A percentile compares a stretch with the other conserved stretches of the same genome.
Evolutionary conservation across 2,888 invertebrate genomes (phyloP).

Genomic region (Petrophora chlorosata): DNA sequence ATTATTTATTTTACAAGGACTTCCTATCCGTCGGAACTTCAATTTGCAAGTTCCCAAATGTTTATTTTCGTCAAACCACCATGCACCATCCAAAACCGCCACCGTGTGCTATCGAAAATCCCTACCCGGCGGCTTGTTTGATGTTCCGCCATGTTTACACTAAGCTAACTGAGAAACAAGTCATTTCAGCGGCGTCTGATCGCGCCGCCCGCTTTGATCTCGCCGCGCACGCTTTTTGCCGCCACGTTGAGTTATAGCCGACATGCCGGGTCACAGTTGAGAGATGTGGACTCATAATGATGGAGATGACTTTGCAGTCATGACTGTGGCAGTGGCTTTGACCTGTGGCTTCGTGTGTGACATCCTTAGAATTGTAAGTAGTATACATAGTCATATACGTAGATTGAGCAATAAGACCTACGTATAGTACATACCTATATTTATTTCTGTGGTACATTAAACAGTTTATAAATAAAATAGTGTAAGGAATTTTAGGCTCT

Average conservation of each 20-base stretch:
- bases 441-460: no score
- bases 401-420: no score
- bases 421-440: no score
- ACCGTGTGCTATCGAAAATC: slow-evolving; percentile 2
- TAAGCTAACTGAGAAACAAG: slow-evolving; percentile 80
- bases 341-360: neutral
- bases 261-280: slow-evolving; percentile 35
- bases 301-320: slow-evolving; percentile 10
- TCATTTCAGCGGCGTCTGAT: slow-evolving; percentile 70
- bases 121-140: slow-evolving; percentile 66
- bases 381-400: no score
- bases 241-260: slow-evolving; percentile 37
- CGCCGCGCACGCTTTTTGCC: slow-evolving; percentile 64
- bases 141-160: slow-evolving; percentile 79
- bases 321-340: no score
- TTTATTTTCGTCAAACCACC: neutral
- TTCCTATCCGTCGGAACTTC: neutral
- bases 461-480: no score
- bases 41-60: slow-evolving; percentile 2
- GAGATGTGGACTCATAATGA: slow-evolving; percentile 1
- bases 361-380: neutral
- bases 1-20: neutral
- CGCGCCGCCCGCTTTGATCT: slow-evolving; percentile 71
- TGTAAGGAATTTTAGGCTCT: no score
- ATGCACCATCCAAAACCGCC: slow-evolving; percentile 4